Base-by-base conservation (phyloP, 1,140 invertebrate genomes). In the Whitmania pigra region DNA sequence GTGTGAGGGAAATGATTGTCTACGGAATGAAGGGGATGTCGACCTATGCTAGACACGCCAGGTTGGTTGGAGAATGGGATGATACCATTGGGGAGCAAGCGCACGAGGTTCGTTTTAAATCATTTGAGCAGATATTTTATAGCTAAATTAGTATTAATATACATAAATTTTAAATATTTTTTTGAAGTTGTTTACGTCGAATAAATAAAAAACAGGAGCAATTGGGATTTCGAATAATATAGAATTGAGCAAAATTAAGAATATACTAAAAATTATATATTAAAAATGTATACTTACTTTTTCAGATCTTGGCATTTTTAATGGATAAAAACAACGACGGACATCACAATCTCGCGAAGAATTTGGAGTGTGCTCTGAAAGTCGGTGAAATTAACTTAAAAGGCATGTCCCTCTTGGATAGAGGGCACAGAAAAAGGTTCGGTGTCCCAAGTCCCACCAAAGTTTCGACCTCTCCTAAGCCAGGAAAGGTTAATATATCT, bases 21-120 rank as follows among this genome's bases (percentile, higher is more conserved):
- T 77, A 76, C 71, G 76, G 76, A 6, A 57, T 77, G 2, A 77
- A 77, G 54, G 76, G 76, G 15, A 71, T 77, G 69, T 67, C 75
- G 3, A 75, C 75, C 7, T 77, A 77, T 27, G 71, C 75, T 0
- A 57, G 71, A 20, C 76, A 77, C 69, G 76, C 76, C 5, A 29
- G 27, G 27, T 57, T 67, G 2, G 54, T 77, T 9, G 76, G 76
- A 0, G 73, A 77, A 63, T 60, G 17, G 6, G 76, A 77, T 40
- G 71, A 71, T 1, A 68, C 36, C 36, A 73, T 77, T 17, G 55
- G 73, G 13, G 74, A 73, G 20, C 75, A 74, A 36, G 73, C 75
- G 17, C 74, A 75, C 17, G 43, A 76, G 73, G 76, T 76, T 63
- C 20, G 55, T 22, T n/a, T 27, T 11, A 25, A 17, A 49, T 49